Evolutionary conservation across 2,888 invertebrate genomes (phyloP), one percentile per base, ranked within the genome.

Genomic region (Pseudanteris insignis): DNA sequence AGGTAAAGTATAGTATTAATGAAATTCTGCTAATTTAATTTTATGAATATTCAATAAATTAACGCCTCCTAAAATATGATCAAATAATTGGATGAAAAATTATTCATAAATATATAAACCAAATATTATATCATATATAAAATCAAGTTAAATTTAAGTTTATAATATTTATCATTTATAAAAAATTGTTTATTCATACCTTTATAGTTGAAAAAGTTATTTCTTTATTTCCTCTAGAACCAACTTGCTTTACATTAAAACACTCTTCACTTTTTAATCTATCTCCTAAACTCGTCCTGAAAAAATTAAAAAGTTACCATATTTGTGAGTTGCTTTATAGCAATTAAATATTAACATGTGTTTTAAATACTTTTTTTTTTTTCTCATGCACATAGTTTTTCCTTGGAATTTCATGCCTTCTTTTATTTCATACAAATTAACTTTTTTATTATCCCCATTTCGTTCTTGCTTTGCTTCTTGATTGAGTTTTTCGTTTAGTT

Each of bases 191-290:
- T 2, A 26, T 26, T 26, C 6, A 66, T 73, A 83, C 83, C 75
- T 84, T 84, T 64, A 84, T 85, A 69, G 88, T 84, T 2, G 84
- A 83, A 71, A 92, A 94, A 11, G 88, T 89, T 89, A 93, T 91
- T 81, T 92, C 90, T 43, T 88, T 84, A 75, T 89, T 92, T 30
- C 92, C 89, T 7, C 86, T 78, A 0, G 89, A 81, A 68, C 89
- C 81, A 64, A 85, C 71, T 71, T 87, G 71, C 76, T 82, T 77
- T 70, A 85, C 77, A 70, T 80, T 41, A 73, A 82, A 77, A 24
- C 81, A 81, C 32, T 84, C 84, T 70, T 90, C 88, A 62, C 82
- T 84, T 40, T 83, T 78, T 13, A 94, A 79, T 68, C 94, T 83
- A 63, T 93, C 91, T 14, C 89, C 92, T 15, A 94, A 82, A 68